Evolutionary conservation across 2,113 vertebrate genomes (phyloP), one percentile per base, ranked within the genome.

Genomic region (Clarias magur): DNA sequence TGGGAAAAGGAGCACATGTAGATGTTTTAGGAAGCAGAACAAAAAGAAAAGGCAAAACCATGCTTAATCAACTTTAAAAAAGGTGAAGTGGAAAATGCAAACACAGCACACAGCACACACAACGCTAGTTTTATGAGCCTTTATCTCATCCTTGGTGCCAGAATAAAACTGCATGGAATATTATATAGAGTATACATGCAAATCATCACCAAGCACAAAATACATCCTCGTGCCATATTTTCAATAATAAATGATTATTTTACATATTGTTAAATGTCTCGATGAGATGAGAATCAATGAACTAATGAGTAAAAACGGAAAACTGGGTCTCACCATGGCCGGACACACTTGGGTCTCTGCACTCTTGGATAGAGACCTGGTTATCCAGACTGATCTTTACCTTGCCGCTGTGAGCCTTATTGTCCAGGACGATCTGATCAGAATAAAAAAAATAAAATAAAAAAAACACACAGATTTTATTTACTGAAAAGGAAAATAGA

Each of bases 371-470:
- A 57, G 94, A 94, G 0, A 96, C 96, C 85, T 93, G 90, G 85
- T 97, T 99, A 80, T 96, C 93, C 65, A 99, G 93, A 60, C 82
- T 90, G 94, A 99, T 97, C 93, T 96, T 97, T 86, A 99, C 94
- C 68, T 94, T 96, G 25, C 98, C 97, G 0, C 98, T 99, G 94
- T 99, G 97, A 0, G 97, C 97, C 90, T 96, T 97, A 90, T 99
- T 99, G 93, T 99, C 97, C 84, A 95, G 87, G 76, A 95, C 89
- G 34, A 95, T 94, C 95, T 96, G 88, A 73, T 86, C 27, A 9
- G 16, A 87, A 42, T 68, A 83, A 15, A 65, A 67, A 60, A 84
- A 78, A 53, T 10, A 73, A 63, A 0, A 63, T 23, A 1, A 63
- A 63, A 23, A 63, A 78, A 56, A 53, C 72, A 34, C 30, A 56